Conservation (phyloP, 2,888 invertebrate genomes). For the Teleiodes luculella region DNA sequence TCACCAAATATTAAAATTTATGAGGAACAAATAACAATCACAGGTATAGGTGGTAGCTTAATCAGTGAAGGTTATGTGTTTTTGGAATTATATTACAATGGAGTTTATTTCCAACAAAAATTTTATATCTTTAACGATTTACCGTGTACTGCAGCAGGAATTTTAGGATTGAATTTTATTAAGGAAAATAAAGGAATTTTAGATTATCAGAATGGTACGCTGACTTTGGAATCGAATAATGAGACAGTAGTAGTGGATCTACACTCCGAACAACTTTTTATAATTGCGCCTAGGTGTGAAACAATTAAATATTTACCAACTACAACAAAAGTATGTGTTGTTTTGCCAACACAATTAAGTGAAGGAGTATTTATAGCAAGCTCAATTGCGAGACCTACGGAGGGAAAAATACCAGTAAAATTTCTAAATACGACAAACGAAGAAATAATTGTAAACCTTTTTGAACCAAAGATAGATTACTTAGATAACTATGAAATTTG, state of each 20-base stretch:
- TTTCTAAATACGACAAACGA: neutral
- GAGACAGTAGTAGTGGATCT: neutral
- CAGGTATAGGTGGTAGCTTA: conserved; percentile 12
- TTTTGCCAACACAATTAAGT: neutral
- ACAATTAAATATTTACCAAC: neutral
- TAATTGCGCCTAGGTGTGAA: neutral
- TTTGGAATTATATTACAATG: too few species aligned
- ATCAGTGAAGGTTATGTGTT: conserved; percentile 5
- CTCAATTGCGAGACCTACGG: neutral
- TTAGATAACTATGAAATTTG: neutral
- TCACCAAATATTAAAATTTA: too few species aligned
- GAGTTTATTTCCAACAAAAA: too few species aligned
- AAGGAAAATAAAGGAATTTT: too few species aligned
- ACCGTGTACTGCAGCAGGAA: neutral
- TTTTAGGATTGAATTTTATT: too few species aligned
- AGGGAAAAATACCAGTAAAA: neutral
- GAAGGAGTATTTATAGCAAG: neutral
- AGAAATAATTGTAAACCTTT: neutral
- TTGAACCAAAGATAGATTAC: neutral
- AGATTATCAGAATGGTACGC: too few species aligned
- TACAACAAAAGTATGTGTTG: neutral
- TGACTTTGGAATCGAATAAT: too few species aligned
- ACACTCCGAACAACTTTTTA: neutral
- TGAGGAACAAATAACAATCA: neutral
- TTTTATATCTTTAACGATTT: neutral